Conservation (phyloP, 1,140 invertebrate species). For the Drosophila chauvacae region DNA sequence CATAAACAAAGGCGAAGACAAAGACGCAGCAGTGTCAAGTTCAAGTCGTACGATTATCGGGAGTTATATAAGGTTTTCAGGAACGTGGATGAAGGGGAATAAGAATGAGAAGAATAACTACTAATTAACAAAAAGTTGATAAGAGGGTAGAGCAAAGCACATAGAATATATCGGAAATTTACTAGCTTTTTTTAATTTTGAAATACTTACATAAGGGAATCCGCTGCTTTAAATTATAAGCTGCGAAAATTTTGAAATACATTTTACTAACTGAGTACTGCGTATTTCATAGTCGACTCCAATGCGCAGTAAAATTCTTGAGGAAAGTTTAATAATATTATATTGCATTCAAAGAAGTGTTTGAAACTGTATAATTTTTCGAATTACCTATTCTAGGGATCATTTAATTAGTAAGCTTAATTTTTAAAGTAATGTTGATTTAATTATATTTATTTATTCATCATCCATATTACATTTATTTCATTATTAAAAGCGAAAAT, state of each 20-base stretch:
- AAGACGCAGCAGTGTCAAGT: constrained; percentile 39
- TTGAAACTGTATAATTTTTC: neutral
- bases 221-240: neutral
- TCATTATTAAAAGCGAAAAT: neutral
- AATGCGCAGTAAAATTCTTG: neutral
- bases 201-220: neutral
- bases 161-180: neutral
- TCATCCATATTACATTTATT: neutral
- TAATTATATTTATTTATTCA: neutral
- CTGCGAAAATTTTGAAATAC: neutral
- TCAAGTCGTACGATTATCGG: constrained; percentile 24
- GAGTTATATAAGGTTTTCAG: constrained; percentile 32
- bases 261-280: neutral
- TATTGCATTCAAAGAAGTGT: too few relatives aligned
- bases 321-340: too few relatives aligned
- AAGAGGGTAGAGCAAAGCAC: neutral
- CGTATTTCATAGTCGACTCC: neutral
- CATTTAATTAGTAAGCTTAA: too few relatives aligned
- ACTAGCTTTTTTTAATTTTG: neutral
- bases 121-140: neutral
- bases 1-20: constrained; percentile 18
- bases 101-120: too few relatives aligned
- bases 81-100: neutral
- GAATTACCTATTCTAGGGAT: too few relatives aligned
- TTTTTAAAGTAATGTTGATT: too few relatives aligned